Evolutionary conservation across 2,888 invertebrate genomes (phyloP), one percentile per base, ranked within the genome.

Genomic region (Sarcophaga caerulescens): DNA sequence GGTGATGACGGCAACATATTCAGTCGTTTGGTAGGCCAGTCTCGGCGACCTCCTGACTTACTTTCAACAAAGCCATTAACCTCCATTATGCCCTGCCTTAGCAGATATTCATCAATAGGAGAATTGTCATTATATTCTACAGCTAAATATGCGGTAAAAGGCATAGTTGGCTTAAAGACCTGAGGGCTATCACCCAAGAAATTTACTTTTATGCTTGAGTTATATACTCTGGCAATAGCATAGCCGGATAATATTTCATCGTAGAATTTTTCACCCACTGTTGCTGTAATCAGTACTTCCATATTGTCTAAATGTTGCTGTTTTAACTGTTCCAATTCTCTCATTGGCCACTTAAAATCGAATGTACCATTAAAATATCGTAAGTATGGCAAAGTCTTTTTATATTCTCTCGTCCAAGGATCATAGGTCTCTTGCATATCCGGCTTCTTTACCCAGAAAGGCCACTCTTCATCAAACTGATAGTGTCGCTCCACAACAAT

Each of bases 141-240:
- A 12, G 97, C 96, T 91, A 99, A 94, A 95, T 97, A 97, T 70
- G 96, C 94, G 87, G 96, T 96, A 90, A 98, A 96, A 0, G 98
- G 97, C 97, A 99, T 98, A 11, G 97, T 95, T 0, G 99, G 99
- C 92, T 99, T 99, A 93, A 99, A 99, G 19, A 99, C 96, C 93
- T 99, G 98, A 10, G 99, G 97, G 0, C 96, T 95, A 52, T 97
- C 98, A 0, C 99, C 99, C 3, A 99, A 94, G 93, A 99, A 98
- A 59, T 95, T 94, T 1, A 99, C 95, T 77, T 95, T 95, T 10
- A 98, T 94, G 10, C 97, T 97, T 0, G 98, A 97, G 93, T 98
- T 98, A 92, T 96, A 98, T 73, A 99, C 96, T 88, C 98, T 94
- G 0, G 98, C 97, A 84, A 96, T 96, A 17, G 98, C 96, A 94